These are phyloP conservation scores for Pipistrellus pygmaeus DNA, from an alignment of 2,797 vertebrate species.

Conservation along the genomic window DNA sequence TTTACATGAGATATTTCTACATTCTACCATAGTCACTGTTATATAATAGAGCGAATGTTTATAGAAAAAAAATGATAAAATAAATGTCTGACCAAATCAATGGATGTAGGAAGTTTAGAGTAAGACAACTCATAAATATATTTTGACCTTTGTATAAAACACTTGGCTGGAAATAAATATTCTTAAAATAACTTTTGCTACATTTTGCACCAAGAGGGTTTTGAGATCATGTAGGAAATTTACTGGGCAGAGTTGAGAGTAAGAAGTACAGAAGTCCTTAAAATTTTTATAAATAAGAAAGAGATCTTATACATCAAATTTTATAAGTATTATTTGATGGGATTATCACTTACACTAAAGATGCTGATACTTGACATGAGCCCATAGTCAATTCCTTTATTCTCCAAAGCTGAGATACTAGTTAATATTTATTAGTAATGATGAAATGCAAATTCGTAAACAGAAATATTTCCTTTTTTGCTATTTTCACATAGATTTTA, in stretches of 20 bases:
- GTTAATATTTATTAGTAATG: slow-evolving; percentile 47
- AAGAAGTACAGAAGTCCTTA: background rate
- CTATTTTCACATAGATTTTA: background rate
- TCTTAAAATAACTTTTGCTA: background rate
- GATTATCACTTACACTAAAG: background rate
- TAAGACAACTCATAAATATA: background rate
- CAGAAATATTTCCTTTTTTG: background rate
- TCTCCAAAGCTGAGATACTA: slow-evolving; percentile 18
- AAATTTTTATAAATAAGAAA: background rate
- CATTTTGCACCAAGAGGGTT: background rate
- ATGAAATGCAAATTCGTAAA: slow-evolving; percentile 46
- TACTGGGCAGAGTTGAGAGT: background rate
- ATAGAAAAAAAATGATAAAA: background rate
- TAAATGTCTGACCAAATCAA: background rate
- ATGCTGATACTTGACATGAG: background rate
- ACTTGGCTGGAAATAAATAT: slow-evolving; percentile 43
- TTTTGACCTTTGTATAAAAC: background rate
- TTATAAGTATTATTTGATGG: background rate
- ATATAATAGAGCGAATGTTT: slow-evolving; percentile 26
- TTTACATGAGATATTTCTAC: background rate
- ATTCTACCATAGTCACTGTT: background rate
- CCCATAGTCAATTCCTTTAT: background rate
- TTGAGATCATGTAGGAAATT: slow-evolving; percentile 25
- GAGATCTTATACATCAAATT: background rate
- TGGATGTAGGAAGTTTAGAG: background rate